Conservation (phyloP, 2,888 invertebrate genomes). For the Troilus luridus region DNA sequence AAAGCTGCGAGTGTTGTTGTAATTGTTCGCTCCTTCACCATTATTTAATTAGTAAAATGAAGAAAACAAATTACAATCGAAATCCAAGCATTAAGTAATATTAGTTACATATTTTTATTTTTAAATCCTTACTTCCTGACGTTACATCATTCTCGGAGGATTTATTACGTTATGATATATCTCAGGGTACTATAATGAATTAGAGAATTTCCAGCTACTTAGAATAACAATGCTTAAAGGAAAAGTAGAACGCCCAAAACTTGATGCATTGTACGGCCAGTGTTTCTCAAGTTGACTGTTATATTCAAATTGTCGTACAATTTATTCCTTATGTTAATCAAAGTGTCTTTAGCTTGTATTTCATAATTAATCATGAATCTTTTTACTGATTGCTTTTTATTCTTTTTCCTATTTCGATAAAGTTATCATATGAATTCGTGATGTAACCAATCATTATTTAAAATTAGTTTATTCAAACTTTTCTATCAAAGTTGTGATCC, state of each 20-base stretch:
- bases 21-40: no score
- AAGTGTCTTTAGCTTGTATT: background rate
- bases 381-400: no score
- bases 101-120: background rate
- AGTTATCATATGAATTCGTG: no score
- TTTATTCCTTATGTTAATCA: background rate
- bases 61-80: no score
- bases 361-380: no score
- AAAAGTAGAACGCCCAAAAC: background rate
- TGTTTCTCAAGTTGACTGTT: background rate
- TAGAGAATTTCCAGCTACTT: background rate
- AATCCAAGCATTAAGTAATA: no score
- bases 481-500: no score
- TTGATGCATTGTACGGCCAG: background rate
- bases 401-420: no score
- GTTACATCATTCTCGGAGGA: background rate
- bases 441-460: no score
- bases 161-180: background rate
- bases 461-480: no score
- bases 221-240: background rate
- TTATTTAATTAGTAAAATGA: no score
- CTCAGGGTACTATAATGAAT: background rate
- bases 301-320: background rate
- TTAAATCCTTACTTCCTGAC: background rate
- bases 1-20: background rate